These are phyloP conservation scores for Matsumurasca onukii DNA, from an alignment of 1,140 invertebrate species.

Conservation along the genomic window DNA sequence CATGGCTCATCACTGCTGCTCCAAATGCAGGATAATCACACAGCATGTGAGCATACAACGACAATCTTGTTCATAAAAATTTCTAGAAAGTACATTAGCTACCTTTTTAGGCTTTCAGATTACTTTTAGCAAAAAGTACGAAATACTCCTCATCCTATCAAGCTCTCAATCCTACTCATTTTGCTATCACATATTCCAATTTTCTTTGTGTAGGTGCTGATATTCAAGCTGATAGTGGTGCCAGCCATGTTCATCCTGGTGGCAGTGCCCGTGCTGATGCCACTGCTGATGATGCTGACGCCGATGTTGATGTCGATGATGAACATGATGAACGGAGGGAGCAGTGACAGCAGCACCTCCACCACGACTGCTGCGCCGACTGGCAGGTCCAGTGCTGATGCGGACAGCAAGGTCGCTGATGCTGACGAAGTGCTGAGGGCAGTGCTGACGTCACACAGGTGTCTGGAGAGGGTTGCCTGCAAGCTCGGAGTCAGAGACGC, in stretches of 20 bases:
- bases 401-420: background rate
- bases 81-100: too few relatives aligned
- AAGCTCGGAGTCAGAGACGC: constrained; percentile 34
- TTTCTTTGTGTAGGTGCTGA: constrained; percentile 28
- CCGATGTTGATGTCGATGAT: constrained; percentile 29
- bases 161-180: too few relatives aligned
- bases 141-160: too few relatives aligned
- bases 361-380: constrained; percentile 15
- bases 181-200: too few relatives aligned
- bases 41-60: too few relatives aligned
- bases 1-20: too few relatives aligned
- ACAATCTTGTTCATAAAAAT: too few relatives aligned
- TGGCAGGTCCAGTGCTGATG: background rate
- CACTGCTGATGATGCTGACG: constrained; percentile 32
- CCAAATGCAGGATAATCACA: too few relatives aligned
- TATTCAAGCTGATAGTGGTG: constrained; percentile 36
- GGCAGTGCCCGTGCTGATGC: constrained; percentile 32
- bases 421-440: constrained; percentile 28
- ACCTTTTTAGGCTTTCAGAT: too few relatives aligned
- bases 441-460: constrained; percentile 34
- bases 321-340: constrained; percentile 24
- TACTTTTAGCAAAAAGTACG: too few relatives aligned
- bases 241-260: constrained; percentile 32
- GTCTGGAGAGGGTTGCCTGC: constrained; percentile 38
- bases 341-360: constrained; percentile 18